Evolutionary conservation across 2,113 vertebrate species (phyloP).

Genomic region (Phoenicopterus ruber): DNA sequence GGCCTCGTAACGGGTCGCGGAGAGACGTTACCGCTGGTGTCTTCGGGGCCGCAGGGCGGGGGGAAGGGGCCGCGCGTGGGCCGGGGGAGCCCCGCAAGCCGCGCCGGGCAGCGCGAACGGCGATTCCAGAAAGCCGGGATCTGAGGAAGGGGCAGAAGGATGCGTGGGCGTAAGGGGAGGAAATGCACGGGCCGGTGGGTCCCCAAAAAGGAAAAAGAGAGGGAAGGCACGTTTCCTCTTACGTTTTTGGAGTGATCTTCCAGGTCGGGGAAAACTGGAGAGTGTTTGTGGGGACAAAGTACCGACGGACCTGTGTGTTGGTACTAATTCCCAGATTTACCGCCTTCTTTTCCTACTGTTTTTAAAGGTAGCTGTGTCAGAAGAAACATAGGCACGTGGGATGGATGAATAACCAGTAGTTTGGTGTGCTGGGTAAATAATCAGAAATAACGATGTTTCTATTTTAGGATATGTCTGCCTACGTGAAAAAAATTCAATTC

Average conservation of each 20-base stretch:
- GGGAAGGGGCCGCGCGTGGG: background rate
- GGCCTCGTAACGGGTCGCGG: too few species aligned
- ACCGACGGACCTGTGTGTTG: accelerated
- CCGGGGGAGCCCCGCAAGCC: too few species aligned
- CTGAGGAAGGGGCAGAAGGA: too few species aligned
- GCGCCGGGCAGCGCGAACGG: too few species aligned
- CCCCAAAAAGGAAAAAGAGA: background rate
- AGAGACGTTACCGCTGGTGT: too few species aligned
- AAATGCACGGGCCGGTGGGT: accelerated
- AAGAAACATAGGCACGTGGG: accelerated
- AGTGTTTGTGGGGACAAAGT: accelerated
- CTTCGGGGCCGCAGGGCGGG: too few species aligned
- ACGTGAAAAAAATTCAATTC: constrained; percentile 98
- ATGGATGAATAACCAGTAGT: too few species aligned
- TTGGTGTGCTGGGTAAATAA: background rate
- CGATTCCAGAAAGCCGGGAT: too few species aligned
- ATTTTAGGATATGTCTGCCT: constrained; percentile 95
- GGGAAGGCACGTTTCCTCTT: background rate
- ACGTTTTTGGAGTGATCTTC: background rate
- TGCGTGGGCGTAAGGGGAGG: too few species aligned
- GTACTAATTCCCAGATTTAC: accelerated
- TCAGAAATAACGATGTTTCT: background rate
- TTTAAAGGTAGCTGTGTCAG: too few species aligned
- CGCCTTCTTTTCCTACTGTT: accelerated
- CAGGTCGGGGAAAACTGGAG: background rate